phyloP scores from a whole-genome alignment of 1,140 invertebrate species.

The Phocides pigmalion region DNA sequence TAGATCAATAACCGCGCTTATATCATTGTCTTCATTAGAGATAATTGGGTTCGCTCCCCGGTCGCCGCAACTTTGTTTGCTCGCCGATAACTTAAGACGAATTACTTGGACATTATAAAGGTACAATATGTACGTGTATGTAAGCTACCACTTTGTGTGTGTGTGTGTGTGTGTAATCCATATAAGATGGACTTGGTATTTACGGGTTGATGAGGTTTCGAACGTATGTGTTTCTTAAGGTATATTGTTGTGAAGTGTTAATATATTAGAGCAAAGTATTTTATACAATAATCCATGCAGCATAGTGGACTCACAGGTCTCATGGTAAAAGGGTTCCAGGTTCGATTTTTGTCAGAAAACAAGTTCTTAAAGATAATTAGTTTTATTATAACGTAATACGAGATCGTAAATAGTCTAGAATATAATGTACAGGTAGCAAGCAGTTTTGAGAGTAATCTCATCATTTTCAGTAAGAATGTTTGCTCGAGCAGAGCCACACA shows the following conservation, averaged over 20 bases:
- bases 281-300: no score
- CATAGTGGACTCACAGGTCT: no score
- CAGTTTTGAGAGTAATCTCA: conserved; percentile 53
- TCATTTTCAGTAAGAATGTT: conserved; percentile 70
- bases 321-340: no score
- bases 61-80: conserved; percentile 78
- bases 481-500: conserved; percentile 68
- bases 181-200: neutral
- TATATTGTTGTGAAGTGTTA: neutral
- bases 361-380: no score
- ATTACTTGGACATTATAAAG: conserved; percentile 68
- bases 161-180: neutral
- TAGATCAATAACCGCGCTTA: conserved; percentile 83
- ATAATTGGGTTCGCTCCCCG: conserved; percentile 81
- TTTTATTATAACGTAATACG: neutral
- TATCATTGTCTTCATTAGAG: conserved; percentile 84
- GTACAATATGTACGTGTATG: conserved; percentile 26
- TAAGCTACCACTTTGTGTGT: neutral
- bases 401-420: conserved; percentile 10
- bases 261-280: no score
- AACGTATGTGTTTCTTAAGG: neutral
- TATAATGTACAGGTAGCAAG: no score
- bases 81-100: conserved; percentile 80
- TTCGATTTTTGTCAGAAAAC: no score
- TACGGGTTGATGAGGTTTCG: neutral